phyloP scores from a whole-genome alignment of 2,113 vertebrate genomes.

The Hypomesus transpacificus region DNA sequence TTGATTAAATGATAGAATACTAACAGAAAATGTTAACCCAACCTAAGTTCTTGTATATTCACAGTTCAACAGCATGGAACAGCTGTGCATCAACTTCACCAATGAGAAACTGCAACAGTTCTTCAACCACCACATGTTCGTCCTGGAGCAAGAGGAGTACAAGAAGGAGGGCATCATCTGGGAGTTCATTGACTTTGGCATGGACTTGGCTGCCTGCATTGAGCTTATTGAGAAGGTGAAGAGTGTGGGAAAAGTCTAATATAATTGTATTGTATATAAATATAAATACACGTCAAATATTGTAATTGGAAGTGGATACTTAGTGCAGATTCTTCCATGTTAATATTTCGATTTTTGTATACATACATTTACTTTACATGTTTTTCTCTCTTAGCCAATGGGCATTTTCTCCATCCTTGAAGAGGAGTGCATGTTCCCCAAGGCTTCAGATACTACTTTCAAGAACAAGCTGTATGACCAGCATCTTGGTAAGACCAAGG shows the following conservation, averaged over 20 bases:
- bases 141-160: constrained; percentile 79
- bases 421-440: constrained; percentile 74
- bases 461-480: constrained; percentile 88
- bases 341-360: no score
- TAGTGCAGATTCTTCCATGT: no score
- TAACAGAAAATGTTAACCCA: no score
- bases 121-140: constrained; percentile 75
- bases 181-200: constrained; percentile 90
- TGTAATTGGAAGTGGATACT: no score
- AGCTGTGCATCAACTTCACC: constrained; percentile 79
- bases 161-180: constrained; percentile 76
- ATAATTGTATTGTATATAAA: no score
- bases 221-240: constrained; percentile 86
- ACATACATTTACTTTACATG: no score
- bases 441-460: constrained; percentile 73
- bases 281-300: no score
- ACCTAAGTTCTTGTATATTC: neutral
- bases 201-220: constrained; percentile 87
- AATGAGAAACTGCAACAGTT: constrained; percentile 82
- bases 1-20: no score
- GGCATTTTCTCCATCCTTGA: constrained; percentile 72
- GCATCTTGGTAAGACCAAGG: constrained; percentile 81
- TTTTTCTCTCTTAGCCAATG: constrained; percentile 66
- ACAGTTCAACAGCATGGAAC: constrained; percentile 80
- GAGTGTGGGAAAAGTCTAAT: neutral